Base-by-base conservation (phyloP, 2,113 vertebrate species). In the Spheniscus mendiculus region DNA sequence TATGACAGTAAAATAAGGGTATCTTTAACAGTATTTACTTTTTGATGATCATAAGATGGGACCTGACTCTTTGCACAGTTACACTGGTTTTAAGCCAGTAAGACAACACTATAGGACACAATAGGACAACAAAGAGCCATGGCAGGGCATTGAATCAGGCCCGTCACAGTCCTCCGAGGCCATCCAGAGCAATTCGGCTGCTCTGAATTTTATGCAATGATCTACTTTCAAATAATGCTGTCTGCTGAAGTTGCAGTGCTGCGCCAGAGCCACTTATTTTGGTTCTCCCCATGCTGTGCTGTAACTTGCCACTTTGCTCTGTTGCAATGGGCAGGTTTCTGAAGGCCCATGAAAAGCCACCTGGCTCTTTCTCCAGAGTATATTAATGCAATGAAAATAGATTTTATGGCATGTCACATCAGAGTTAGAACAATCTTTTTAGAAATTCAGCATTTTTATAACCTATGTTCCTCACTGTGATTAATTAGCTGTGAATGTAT, bases 311-410 rank as follows among this genome's bases (percentile, higher is more conserved):
- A 16, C 50, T 69, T 74, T 49, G 27, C 66, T 44, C 23, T 89
- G 44, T 29, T 93, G 66, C 77, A 82, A 82, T 25, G 32, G 36
- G 15, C n/a, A 85, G n/a, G 42, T 88, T 92, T 94, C 79, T 58
- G 81, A 92, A 91, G 67, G 58, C 36, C 85, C 42, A 10, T 84
- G 77, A 83, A 96, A 71, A 95, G n/a, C 49, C 91, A 89, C 59
- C 29, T 88, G 90, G 49, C 21, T 92, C 32, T 50, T n/a, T 36
- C 58, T 85, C 66, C 40, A 44, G 9, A 45, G 22, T 44, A 61
- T 77, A 87, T 52, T 83, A 83, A 79, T 70, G 40, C 50, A 83
- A 62, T 84, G 22, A 80, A 97, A 96, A 88, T 12, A 93, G 58
- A 36, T 62, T 73, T 83, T 71, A 89, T 22, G 36, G 8, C 50